phyloP scores from a whole-genome alignment of 2,797 vertebrate species.

The Carcharodon carcharias region DNA sequence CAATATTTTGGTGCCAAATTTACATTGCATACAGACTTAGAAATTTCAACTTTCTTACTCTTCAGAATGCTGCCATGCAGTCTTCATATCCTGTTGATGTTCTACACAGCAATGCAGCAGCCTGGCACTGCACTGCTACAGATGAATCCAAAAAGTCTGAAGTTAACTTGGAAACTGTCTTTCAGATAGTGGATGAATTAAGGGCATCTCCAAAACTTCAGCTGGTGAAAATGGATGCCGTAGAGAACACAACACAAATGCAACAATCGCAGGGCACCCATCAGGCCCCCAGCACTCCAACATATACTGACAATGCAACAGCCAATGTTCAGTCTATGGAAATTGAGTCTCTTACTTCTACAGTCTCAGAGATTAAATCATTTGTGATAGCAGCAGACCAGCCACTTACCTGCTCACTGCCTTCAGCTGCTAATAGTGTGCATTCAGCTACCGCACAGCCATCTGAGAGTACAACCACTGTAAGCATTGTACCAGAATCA shows the following conservation, averaged over 20 bases:
- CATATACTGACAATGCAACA: constrained; percentile 40
- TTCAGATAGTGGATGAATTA: constrained; percentile 67
- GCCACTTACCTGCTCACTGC: constrained; percentile 47
- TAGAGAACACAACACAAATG: constrained; percentile 49
- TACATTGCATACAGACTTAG: constrained; percentile 18
- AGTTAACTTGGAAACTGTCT: constrained; percentile 61
- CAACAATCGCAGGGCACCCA: constrained; percentile 48
- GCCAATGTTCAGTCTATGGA: constrained; percentile 48
- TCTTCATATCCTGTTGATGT: constrained; percentile 52
- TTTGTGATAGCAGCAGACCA: constrained; percentile 50
- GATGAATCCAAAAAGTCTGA: constrained; percentile 57
- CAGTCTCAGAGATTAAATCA: constrained; percentile 49
- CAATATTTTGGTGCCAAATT: constrained; percentile 5
- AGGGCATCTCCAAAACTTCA: constrained; percentile 49
- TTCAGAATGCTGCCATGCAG: constrained; percentile 54
- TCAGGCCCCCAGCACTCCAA: constrained; percentile 44
- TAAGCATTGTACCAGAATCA: constrained; percentile 44
- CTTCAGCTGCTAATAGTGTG: constrained; percentile 49
- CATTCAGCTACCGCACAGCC: constrained; percentile 44
- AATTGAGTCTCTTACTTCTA: constrained; percentile 48
- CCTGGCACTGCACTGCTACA: constrained; percentile 47
- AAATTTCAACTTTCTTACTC: constrained; percentile 39
- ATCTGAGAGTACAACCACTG: constrained; percentile 42
- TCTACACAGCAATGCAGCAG: constrained; percentile 42
- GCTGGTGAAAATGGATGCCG: constrained; percentile 55